Percentiles rank a stretch among this genome's conserved stretches.
Conservation (phyloP, 2,113 vertebrate species). For the Lepidothrix coronata region DNA sequence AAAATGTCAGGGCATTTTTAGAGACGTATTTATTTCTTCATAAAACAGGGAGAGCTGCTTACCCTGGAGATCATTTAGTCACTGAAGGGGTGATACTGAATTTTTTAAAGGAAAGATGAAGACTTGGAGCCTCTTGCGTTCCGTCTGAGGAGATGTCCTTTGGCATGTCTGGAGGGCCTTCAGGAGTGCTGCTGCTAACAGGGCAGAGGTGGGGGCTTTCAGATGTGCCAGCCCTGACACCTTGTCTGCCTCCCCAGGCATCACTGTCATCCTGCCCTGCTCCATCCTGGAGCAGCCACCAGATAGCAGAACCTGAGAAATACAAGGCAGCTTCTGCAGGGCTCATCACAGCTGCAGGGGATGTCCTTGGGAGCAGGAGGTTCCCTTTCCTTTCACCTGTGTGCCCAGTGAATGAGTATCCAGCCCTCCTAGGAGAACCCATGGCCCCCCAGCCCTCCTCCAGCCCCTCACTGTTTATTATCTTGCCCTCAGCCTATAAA, state of each 20-base stretch:
- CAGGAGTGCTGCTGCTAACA: neutral
- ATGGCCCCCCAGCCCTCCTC: neutral
- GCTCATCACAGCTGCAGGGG: rapidly evolving
- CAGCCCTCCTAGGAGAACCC: neutral
- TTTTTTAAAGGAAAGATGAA: neutral
- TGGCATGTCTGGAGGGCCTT: neutral
- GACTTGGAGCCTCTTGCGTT: rapidly evolving
- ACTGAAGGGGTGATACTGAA: neutral
- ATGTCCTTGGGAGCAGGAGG: neutral
- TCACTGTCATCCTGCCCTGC: neutral
- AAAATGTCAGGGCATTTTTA: neutral
- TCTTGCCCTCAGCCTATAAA: neutral
- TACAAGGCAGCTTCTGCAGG: neutral
- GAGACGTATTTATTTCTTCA: neutral
- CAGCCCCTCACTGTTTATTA: neutral
- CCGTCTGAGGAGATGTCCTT: neutral
- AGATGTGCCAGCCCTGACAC: neutral
- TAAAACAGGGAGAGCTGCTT: neutral
- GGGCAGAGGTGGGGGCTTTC: neutral
- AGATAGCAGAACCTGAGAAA: rapidly evolving
- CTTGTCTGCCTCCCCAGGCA: neutral
- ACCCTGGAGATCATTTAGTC: neutral
- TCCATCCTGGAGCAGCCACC: neutral
- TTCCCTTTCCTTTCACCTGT: neutral
- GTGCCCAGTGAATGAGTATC: neutral